phyloP scores from a whole-genome alignment of 2,113 vertebrate species.

The Gadus macrocephalus region DNA sequence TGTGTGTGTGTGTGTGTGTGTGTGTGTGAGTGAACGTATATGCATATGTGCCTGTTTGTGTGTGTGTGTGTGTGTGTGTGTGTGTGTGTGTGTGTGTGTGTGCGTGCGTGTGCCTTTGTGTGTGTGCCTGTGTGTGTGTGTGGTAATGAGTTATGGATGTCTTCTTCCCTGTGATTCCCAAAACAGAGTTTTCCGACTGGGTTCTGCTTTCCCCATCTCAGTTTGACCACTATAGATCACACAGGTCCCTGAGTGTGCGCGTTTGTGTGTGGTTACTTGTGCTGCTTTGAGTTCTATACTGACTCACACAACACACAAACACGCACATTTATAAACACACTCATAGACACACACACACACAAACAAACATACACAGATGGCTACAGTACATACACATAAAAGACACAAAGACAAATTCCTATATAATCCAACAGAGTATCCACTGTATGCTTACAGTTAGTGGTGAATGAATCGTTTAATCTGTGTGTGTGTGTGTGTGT shows the following conservation, averaged over 20 bases:
- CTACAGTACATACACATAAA: neutral
- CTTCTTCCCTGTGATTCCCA: constrained; percentile 39
- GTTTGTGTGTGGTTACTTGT: constrained; percentile 6
- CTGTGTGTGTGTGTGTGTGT: constrained; percentile 14
- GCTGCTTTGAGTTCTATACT: constrained; percentile 7
- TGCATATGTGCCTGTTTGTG: neutral
- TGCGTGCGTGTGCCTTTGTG: constrained; percentile 11
- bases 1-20: constrained; percentile 35
- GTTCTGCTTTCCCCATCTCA: constrained; percentile 59
- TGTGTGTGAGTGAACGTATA: constrained; percentile 14
- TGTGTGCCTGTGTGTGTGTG: constrained; percentile 17
- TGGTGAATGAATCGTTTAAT: constrained; percentile 30
- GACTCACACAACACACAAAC: neutral
- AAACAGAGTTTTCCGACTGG: constrained; percentile 43
- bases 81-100: constrained; percentile 34
- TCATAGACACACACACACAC: neutral
- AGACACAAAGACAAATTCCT: neutral
- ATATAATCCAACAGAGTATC: neutral
- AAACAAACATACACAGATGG: neutral
- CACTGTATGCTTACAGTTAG: constrained; percentile 1
- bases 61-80: constrained; percentile 8
- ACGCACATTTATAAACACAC: neutral
- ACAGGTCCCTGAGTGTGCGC: constrained; percentile 25
- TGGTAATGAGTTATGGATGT: constrained; percentile 28
- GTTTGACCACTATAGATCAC: constrained; percentile 47